Base-by-base conservation (phyloP, 2,888 invertebrate genomes). In the Andrena marginata region DNA sequence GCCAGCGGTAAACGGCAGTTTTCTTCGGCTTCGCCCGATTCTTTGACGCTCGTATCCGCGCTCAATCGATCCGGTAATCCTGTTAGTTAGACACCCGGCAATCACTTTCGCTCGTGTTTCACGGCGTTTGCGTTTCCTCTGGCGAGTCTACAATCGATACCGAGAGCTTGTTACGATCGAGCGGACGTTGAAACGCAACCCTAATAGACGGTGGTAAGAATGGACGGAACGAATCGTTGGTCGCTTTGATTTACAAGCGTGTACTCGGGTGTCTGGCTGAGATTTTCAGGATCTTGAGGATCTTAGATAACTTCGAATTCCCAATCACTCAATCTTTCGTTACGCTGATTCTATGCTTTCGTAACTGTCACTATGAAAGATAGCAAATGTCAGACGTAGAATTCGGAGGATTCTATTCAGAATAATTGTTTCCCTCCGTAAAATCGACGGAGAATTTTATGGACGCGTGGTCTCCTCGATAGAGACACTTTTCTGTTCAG, bases 1-100 rank as follows among this genome's bases (percentile, higher is more conserved):
- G 67, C 60, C 62, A 87, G 51, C 64, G 31, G 65, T 51, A 70
- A 42, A 80, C 75, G 72, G 62, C 77, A 73, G 73, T 67, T 64
- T 68, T 78, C 74, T 68, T 71, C 73, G 69, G 60, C 64, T 62
- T 63, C 77, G 35, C 59, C 35, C 67, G 68, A 56, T 68, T 63
- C 72, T 62, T 68, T 54, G 59, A 6, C 62, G 62, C 67, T 80
- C 77, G 63, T 56, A 56, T 77, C 59, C 29, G 0, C 26, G 67
- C 54, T 72, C 60, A 60, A 77, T 63, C 71, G 65, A 49, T 63
- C 51, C 49, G 8, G 35, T 49, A 62, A 76, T 77, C 54, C 62
- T 56, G 63, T 77, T 80, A 68, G 60, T 31, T 35, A n/a, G 54
- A 51, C 70, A 64, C 69, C 35, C 59, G 64, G 35, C 49, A 49